Evolutionary conservation across 1,140 invertebrate genomes (phyloP), one percentile per base, ranked within the genome.

Genomic region (Heterodera schachtii): DNA sequence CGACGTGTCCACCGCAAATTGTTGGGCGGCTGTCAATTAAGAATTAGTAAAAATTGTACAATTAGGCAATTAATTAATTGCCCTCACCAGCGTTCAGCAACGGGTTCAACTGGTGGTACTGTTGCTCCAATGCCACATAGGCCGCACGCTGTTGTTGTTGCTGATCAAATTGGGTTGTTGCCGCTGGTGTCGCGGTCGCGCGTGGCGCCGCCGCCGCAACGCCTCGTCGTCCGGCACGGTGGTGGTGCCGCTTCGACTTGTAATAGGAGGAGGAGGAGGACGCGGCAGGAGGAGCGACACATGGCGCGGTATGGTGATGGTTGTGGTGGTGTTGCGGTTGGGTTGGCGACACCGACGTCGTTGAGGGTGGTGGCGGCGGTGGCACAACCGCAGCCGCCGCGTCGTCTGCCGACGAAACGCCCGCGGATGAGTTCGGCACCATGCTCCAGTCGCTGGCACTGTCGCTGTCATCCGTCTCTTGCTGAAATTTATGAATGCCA

Each of bases 401-500:
- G 57, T 31, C 31, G 31, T 31, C 31, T 31, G 31, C 31, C 31
- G 31, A 31, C 31, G 31, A 31, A 31, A 1, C 31, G 31, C 31
- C 31, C 31, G 16, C 57, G 16, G 57, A 64, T 0, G 57, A 0
- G 4, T 11, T 5, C 11, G 16, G 6, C 16, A 60, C 57, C 16
- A 64, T 78, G 46, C 66, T 64, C 70, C 78, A 79, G 41, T 87
- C 88, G 19, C 84, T 90, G 6, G 86, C 83, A 60, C 85, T 86
- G 52, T 78, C 77, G 57, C 84, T 85, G 46, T 88, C 87, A 52
- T 88, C 89, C 9, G 87, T 90, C 57, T 88, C 87, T 89, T 88
- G 78, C 57, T 64, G 31, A 64, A 21, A 64, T 19, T 8, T 52
- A 11, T 11, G 49, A 6, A 52, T 52, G 49, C 49, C 6, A 6